Evolutionary conservation across 2,888 invertebrate species (phyloP).

Genomic region (Tetheella fluctuosa): DNA sequence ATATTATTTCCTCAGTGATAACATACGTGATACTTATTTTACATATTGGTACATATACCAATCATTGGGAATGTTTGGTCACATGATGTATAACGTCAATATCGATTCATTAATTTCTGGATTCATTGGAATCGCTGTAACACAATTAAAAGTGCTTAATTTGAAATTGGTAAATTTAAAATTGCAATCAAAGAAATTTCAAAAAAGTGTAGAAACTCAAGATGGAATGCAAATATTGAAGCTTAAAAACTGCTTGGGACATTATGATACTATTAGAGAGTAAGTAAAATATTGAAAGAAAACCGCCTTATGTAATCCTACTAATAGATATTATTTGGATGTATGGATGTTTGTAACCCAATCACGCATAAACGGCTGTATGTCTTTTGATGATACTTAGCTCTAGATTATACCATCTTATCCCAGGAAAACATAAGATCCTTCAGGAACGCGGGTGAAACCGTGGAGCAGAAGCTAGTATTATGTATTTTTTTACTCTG

Average conservation of each 20-base stretch:
- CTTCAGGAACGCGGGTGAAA: too few species aligned
- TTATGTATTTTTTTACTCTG: slow-evolving; percentile 14
- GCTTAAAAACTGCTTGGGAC: slow-evolving; percentile 46
- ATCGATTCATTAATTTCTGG: slow-evolving; percentile 65
- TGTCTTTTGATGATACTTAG: too few species aligned
- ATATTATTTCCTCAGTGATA: slow-evolving; percentile 66
- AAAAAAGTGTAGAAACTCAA: slow-evolving; percentile 20
- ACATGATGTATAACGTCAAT: slow-evolving; percentile 66
- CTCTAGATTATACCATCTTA: too few species aligned
- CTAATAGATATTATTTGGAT: too few species aligned
- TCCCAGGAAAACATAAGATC: too few species aligned
- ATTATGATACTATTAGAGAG: slow-evolving; percentile 59
- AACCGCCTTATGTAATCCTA: not conserved
- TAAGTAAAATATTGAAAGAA: slow-evolving; percentile 34
- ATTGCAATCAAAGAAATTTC: slow-evolving; percentile 28
- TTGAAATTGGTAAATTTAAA: slow-evolving; percentile 52
- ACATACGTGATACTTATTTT: slow-evolving; percentile 51
- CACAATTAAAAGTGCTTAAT: slow-evolving; percentile 57
- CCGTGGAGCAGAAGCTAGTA: too few species aligned
- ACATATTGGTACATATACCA: slow-evolving; percentile 59
- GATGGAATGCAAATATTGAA: slow-evolving; percentile 31
- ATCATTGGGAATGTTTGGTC: slow-evolving; percentile 60
- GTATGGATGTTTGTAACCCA: too few species aligned
- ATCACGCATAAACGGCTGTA: too few species aligned
- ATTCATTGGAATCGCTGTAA: slow-evolving; percentile 53